Evolutionary conservation across 2,888 invertebrate species (phyloP).

Genomic region (Pandemis corylana): DNA sequence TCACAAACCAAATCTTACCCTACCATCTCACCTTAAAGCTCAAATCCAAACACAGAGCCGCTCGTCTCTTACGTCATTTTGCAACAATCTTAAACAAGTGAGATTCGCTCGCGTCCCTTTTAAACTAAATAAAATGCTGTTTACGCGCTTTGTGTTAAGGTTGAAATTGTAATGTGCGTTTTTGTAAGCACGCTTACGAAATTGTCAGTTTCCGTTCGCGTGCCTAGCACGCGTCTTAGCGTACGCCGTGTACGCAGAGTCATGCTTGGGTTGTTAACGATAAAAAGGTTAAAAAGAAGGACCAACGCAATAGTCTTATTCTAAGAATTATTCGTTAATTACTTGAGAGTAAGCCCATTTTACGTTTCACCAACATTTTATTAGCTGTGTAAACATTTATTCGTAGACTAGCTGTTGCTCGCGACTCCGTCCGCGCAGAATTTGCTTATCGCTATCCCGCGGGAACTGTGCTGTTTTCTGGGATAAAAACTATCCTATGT

Average conservation of each 20-base stretch:
- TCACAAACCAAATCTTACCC: not conserved
- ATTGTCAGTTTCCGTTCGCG: conserved; percentile 15
- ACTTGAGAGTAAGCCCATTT: too few relatives aligned
- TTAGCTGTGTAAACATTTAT: too few relatives aligned
- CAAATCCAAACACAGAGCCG: not conserved
- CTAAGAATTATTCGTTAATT: too few relatives aligned
- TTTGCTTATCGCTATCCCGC: too few relatives aligned
- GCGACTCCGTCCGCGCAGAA: too few relatives aligned
- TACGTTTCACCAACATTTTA: too few relatives aligned
- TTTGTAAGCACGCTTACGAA: not conserved
- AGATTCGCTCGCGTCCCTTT: not conserved
- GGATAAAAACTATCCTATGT: too few relatives aligned
- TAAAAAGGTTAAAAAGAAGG: not conserved
- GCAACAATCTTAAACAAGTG: not conserved
- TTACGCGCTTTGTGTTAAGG: not conserved
- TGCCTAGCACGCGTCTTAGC: conserved; percentile 19
- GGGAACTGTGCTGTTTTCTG: too few relatives aligned
- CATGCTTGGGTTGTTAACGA: not conserved
- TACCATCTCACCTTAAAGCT: not conserved
- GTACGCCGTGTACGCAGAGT: not conserved
- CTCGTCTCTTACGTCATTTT: not conserved
- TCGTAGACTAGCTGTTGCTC: too few relatives aligned
- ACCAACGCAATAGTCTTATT: too few relatives aligned
- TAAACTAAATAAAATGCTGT: not conserved
- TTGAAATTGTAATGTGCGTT: not conserved